Percentiles rank a stretch among this genome's conserved stretches.
These are phyloP conservation scores for Lasioglossum oenotherae DNA, from an alignment of 2,888 invertebrate species.

Conservation along the genomic window DNA sequence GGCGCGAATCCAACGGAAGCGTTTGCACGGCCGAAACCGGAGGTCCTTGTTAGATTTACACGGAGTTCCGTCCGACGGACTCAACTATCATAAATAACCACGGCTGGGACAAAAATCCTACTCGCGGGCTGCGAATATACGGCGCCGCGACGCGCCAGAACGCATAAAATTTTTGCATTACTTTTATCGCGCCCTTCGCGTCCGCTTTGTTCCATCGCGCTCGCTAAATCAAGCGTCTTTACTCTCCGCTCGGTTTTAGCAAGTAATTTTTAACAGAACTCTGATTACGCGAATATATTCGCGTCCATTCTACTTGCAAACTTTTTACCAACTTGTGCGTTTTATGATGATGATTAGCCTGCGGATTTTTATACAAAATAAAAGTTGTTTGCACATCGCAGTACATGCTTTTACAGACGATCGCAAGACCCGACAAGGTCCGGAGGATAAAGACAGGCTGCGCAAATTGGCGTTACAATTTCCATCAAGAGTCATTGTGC, in stretches of 20 bases:
- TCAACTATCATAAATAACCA: constrained; percentile 45
- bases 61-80: constrained; percentile 35
- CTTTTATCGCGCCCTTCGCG: neutral
- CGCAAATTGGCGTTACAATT: neutral
- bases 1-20: constrained; percentile 58
- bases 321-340: neutral
- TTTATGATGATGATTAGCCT: neutral
- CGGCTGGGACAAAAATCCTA: constrained; percentile 23
- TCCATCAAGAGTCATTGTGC: neutral
- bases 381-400: neutral
- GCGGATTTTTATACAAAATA: neutral
- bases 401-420: too few relatives aligned
- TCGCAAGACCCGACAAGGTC: neutral
- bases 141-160: neutral
- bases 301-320: neutral
- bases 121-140: constrained; percentile 27
- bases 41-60: constrained; percentile 44
- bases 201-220: neutral
- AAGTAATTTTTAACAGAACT: neutral
- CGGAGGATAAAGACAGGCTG: neutral
- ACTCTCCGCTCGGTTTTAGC: neutral
- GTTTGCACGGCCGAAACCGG: constrained; percentile 38
- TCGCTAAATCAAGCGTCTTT: neutral
- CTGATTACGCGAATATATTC: neutral
- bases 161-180: constrained; percentile 19